Evolutionary conservation across 1,140 invertebrate genomes (phyloP), one percentile per base, ranked within the genome.

Genomic region (Drosophila rhopaloa): DNA sequence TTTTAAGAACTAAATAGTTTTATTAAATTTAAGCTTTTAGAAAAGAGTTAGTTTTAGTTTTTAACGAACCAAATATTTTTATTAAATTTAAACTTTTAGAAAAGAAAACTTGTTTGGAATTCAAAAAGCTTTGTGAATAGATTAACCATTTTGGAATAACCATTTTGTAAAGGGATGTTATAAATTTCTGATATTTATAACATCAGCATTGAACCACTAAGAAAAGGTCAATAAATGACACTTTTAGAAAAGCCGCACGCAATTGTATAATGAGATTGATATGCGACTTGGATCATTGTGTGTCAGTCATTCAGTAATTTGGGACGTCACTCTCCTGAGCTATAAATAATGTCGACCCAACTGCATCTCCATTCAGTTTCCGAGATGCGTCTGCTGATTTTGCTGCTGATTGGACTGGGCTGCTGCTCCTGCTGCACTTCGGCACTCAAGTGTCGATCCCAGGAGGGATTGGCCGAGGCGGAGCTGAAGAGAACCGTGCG

Each of bases 401-500:
- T 73, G 9, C 32, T 68, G 47, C 2, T 53, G 11, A 24, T 88
- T 5, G 43, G 62, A 16, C 37, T 58, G 41, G 35, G 68, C 13
- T 43, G 71, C 29, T 48, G 54, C 24, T 55, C 44, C 37, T 48
- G 47, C 13, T 55, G 44, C 47, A 19, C 47, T 0, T 24, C 29
- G n/a, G 16, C 68, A 9, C 72, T 94, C 4, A 93, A 92, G 44
- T 94, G 94, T 66, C 91, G 92, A 13, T 92, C 93, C 3, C 93
- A 93, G 54, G 93, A 93, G n/a, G 92, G 93, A 8, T 76, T 88
- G 7, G 92, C 92, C 60, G 93, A 93, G 55, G 80, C 90, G 13
- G 93, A 94, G 50, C 57, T 94, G 0, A 91, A 91, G 53, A 65
- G 81, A 9, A 79, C 91, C 11, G 72, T 88, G 9, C 75, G 89